Percentiles rank a stretch among this genome's conserved stretches.
Evolutionary conservation across 2,888 invertebrate species (phyloP).

Genomic region (Perithous albicinctus): DNA sequence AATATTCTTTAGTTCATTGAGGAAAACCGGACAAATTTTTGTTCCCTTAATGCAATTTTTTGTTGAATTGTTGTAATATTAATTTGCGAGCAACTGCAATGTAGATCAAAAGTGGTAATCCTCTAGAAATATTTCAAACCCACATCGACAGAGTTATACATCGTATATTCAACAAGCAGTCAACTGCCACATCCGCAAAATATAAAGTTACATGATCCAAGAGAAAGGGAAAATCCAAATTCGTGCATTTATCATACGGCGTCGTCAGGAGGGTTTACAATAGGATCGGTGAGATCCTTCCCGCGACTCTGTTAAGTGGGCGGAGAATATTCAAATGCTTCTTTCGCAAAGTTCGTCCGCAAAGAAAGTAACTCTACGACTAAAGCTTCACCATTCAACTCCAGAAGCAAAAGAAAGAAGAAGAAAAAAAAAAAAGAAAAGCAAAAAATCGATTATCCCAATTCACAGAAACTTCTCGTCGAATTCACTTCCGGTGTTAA

Average conservation of each 20-base stretch:
- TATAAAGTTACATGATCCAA: slow-evolving; percentile 1
- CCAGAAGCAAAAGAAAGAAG: background rate
- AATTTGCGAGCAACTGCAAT: background rate
- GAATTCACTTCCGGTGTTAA: background rate
- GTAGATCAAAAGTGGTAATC: background rate
- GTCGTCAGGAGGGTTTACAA: background rate
- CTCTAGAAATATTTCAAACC: background rate
- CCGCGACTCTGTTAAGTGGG: slow-evolving; percentile 47
- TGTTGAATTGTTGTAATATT: background rate
- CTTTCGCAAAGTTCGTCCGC: background rate
- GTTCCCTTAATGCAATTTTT: no score
- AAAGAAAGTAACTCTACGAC: background rate
- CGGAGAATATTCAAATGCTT: slow-evolving; percentile 50
- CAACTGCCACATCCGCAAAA: slow-evolving; percentile 37
- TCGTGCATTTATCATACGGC: slow-evolving; percentile 49
- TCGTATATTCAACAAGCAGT: background rate
- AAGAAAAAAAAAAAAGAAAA: no score
- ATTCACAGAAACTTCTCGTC: background rate
- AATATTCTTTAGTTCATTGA: no score
- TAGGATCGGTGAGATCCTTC: background rate
- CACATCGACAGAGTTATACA: background rate
- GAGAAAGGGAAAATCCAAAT: slow-evolving; percentile 10
- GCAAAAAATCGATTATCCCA: background rate
- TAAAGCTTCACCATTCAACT: background rate
- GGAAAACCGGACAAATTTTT: no score